Conservation (phyloP, 2,888 invertebrate species). For the Chrysotoxum bicinctum region DNA sequence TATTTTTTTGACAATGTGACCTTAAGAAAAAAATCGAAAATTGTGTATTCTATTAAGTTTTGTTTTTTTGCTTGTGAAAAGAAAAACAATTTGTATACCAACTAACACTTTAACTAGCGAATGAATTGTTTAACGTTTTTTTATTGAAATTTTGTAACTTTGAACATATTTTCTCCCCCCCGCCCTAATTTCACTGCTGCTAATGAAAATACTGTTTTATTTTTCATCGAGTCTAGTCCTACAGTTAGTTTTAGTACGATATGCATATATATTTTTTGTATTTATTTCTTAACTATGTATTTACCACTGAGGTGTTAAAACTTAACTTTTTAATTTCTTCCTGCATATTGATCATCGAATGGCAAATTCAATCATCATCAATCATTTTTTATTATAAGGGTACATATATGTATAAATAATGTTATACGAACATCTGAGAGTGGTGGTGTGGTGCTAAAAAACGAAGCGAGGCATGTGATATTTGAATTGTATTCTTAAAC, state of each 20-base stretch:
- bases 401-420: neutral
- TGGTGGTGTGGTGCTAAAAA: slow-evolving; percentile 41
- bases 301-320: slow-evolving; percentile 18
- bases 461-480: slow-evolving; percentile 51
- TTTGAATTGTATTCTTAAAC: slow-evolving; percentile 2
- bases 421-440: neutral
- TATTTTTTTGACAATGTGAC: slow-evolving; percentile 59
- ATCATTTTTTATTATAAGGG: slow-evolving; percentile 20
- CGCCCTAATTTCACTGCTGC: slow-evolving; percentile 26
- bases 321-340: slow-evolving; percentile 1
- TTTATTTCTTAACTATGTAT: slow-evolving; percentile 15
- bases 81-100: slow-evolving; percentile 8
- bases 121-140: slow-evolving; percentile 25
- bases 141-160: slow-evolving; percentile 16
- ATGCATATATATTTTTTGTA: slow-evolving; percentile 10
- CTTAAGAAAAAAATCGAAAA: slow-evolving; percentile 35
- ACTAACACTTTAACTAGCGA: slow-evolving; percentile 20
- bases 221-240: slow-evolving; percentile 59
- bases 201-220: slow-evolving; percentile 1
- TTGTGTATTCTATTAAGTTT: neutral
- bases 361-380: slow-evolving; percentile 29
- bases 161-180: neutral
- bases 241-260: slow-evolving; percentile 22
- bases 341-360: neutral
- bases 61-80: slow-evolving; percentile 41